These are phyloP conservation scores for Penaeus japonicus DNA, from an alignment of 1,140 invertebrate species.

Conservation along the genomic window DNA sequence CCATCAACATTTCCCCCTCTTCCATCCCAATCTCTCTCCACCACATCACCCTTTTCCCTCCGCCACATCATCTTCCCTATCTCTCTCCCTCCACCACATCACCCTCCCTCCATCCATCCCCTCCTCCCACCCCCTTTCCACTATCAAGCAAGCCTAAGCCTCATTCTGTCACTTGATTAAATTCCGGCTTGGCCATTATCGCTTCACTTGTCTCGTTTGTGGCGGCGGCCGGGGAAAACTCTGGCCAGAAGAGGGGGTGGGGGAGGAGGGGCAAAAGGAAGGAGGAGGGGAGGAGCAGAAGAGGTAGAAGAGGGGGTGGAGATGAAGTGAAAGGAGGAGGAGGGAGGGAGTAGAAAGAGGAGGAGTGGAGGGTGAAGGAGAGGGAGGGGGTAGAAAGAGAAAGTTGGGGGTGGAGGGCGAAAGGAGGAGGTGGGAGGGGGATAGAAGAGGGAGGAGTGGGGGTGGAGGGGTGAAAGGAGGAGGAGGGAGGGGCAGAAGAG, in stretches of 20 bases:
- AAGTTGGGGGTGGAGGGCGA: background rate
- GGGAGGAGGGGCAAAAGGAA: background rate
- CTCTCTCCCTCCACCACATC: too few relatives aligned
- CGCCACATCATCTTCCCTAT: too few relatives aligned
- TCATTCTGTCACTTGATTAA: slow-evolving; percentile 52
- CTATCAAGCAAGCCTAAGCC: background rate
- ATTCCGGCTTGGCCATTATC: slow-evolving; percentile 45
- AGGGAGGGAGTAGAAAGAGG: too few relatives aligned
- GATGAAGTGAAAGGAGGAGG: too few relatives aligned
- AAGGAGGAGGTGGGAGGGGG: background rate
- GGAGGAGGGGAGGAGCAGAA: background rate
- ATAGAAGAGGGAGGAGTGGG: too few relatives aligned
- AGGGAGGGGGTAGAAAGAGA: background rate
- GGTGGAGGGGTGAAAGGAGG: background rate
- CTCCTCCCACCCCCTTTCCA: too few relatives aligned
- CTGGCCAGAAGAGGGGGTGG: background rate
- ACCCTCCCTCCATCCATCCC: too few relatives aligned
- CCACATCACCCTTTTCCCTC: too few relatives aligned
- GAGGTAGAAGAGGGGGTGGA: background rate
- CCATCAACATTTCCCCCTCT: too few relatives aligned
- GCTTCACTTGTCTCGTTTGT: slow-evolving; percentile 55
- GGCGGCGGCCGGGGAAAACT: slow-evolving; percentile 38
- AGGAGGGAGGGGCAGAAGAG: background rate
- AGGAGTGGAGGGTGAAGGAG: background rate
- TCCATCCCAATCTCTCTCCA: too few relatives aligned